Conservation (phyloP, 64 coral and sea anemone genomes). For the Pachyseris speciosa region DNA sequence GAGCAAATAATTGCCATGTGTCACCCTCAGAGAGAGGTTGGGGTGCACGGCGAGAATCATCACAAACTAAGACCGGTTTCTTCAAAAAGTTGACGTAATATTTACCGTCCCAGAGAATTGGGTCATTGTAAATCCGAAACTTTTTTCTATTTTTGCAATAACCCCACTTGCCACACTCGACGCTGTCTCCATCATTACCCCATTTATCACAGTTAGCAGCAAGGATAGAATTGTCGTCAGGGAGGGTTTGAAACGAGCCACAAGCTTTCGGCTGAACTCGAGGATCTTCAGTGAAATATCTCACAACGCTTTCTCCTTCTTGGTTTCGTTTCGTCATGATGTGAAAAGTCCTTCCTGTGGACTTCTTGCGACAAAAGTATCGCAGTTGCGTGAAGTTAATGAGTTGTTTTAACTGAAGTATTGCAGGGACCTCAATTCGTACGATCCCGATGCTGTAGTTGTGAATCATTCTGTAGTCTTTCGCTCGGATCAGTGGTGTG, state of each 20-base stretch:
- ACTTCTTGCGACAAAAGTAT: constrained; percentile 55
- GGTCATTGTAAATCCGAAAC: constrained; percentile 62
- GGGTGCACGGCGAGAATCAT: background rate
- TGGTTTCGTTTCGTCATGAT: constrained; percentile 65
- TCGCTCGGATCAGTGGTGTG: background rate
- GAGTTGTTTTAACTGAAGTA: constrained; percentile 29
- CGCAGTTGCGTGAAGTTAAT: constrained; percentile 66
- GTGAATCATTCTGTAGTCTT: constrained; percentile 50
- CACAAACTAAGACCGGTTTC: background rate
- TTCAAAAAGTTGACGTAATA: constrained; percentile 53
- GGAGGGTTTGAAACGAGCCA: constrained; percentile 42
- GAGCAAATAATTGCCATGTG: constrained; percentile 44
- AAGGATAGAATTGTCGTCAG: constrained; percentile 59
- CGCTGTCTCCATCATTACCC: constrained; percentile 28
- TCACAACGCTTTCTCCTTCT: constrained; percentile 16
- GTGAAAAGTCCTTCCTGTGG: constrained; percentile 74
- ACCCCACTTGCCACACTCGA: constrained; percentile 46
- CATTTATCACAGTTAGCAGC: constrained; percentile 61
- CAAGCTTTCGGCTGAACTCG: constrained; percentile 30
- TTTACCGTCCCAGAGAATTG: constrained; percentile 49
- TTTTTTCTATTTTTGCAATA: background rate
- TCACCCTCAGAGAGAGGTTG: constrained; percentile 1
- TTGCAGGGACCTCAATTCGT: constrained; percentile 25
- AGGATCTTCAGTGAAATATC: constrained; percentile 35
- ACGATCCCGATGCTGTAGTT: constrained; percentile 52